A percentile compares a stretch with the other conserved stretches of the same genome.
phyloP scores from a whole-genome alignment of 2,888 invertebrate species.

The Agrochola litura region DNA sequence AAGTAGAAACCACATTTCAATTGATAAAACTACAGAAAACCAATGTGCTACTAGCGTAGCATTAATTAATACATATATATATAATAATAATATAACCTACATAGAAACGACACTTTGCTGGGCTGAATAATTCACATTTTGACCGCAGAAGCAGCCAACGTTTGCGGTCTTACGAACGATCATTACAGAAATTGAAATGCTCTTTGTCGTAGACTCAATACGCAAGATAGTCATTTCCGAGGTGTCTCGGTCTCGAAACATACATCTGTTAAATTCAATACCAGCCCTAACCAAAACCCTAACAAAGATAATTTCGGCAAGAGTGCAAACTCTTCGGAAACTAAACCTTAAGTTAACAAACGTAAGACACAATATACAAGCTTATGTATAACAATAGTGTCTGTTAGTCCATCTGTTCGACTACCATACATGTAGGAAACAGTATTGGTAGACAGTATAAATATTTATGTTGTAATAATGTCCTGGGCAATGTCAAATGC shows the following conservation, averaged over 20 bases:
- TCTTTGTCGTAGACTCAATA: neutral
- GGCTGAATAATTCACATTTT: neutral
- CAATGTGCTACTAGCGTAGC: neutral
- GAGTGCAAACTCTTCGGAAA: slow-evolving; percentile 8
- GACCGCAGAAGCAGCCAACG: neutral
- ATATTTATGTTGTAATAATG: slow-evolving; percentile 57
- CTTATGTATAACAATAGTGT: slow-evolving; percentile 34
- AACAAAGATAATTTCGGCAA: slow-evolving; percentile 56
- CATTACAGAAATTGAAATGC: neutral
- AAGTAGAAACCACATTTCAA: neutral
- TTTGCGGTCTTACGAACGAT: neutral
- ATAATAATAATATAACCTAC: too few relatives aligned
- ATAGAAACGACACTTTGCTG: neutral
- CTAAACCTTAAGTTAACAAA: neutral
- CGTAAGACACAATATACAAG: neutral
- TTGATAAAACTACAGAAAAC: neutral
- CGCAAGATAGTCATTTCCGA: neutral
- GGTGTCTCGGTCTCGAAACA: neutral
- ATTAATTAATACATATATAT: too few relatives aligned
- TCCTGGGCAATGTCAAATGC: slow-evolving; percentile 44
- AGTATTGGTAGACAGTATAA: slow-evolving; percentile 54
- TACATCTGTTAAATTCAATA: neutral
- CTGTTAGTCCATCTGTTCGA: slow-evolving; percentile 39
- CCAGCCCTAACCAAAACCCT: slow-evolving; percentile 49
- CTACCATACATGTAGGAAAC: slow-evolving; percentile 50